phyloP scores from a whole-genome alignment of 2,797 vertebrate genomes.

The Danio aesculapii region DNA sequence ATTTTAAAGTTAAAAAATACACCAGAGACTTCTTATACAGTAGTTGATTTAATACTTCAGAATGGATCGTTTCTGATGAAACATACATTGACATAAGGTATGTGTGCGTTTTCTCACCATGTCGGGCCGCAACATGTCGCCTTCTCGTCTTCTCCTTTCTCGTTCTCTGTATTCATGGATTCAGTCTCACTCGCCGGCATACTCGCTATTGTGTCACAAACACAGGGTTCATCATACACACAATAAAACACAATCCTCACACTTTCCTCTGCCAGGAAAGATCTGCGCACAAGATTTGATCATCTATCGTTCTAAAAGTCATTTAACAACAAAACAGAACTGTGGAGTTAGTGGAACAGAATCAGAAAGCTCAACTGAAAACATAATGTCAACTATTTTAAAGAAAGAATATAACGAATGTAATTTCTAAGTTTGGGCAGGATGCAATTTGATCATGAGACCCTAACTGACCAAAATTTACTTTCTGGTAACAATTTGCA shows the following conservation, averaged over 20 bases:
- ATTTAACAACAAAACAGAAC: neutral
- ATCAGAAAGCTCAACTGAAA: neutral
- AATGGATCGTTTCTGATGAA: neutral
- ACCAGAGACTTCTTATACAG: neutral
- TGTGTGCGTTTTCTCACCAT: constrained; percentile 83
- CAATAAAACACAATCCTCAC: constrained; percentile 7
- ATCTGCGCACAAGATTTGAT: neutral
- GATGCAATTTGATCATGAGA: neutral
- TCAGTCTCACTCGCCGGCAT: constrained; percentile 95
- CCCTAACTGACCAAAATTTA: neutral
- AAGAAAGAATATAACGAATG: neutral
- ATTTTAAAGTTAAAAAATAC: constrained; percentile 32
- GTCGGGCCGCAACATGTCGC: constrained; percentile 87
- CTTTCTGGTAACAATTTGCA: neutral
- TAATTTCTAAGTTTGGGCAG: neutral
- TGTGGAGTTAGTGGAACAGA: neutral
- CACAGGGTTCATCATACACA: constrained; percentile 45
- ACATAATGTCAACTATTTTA: neutral
- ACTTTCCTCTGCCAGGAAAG: neutral
- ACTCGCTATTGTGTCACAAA: constrained; percentile 84
- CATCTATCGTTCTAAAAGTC: neutral
- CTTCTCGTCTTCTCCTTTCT: constrained; percentile 88
- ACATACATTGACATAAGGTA: neutral
- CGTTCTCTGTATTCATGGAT: constrained; percentile 95
- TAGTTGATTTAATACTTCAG: neutral